Base-by-base conservation (phyloP, 1,140 invertebrate species). In the Meloidogyne exigua region DNA sequence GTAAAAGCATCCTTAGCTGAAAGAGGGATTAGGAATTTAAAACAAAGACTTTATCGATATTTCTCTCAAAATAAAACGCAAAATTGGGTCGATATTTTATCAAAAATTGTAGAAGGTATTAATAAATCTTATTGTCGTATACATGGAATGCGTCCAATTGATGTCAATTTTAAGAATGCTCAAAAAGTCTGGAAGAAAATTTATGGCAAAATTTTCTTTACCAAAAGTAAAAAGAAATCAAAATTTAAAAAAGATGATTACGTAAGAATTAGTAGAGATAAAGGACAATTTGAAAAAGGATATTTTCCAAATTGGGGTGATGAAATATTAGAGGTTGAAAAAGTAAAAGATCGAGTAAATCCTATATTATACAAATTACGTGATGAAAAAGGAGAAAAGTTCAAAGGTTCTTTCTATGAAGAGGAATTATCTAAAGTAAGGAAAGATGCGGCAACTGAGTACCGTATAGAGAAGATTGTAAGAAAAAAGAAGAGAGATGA, bases 1-100 rank as follows among this genome's bases (percentile, higher is more conserved):
- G 65, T 80, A 9, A 77, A 80, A n/a, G 81, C 81, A 7, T 63
- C 78, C 2, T 15, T 83, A 28, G 79, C 81, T 2, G 79, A 80
- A 62, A 62, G 79, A 1, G 42, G 36, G 10, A 81, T 83, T 15
- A 11, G 81, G 36, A 79, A 74, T 18, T 12, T 83, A 13, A 80
- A 80, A 64, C 26, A 42, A 36, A 13, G 80, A n/a, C 13, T 80
- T n/a, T 76, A 76, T 64, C 39, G 77, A 23, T 79, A 74, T 64
- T 83, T 80, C 63, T 79, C 80, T 13, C n/a, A 79, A 18, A 11
- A 74, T 21, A n/a, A 73, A 18, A 75, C 36, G 1, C 15, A 21
- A 10, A n/a, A 28, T 26, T 80, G 79, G 79, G 44, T 80, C 23
- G 63, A 63, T 23, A 36, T 81, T 25, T 36, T 80, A 18, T 77